Conservation (phyloP, 2,113 vertebrate species). For the Lasiurus cinereus region DNA sequence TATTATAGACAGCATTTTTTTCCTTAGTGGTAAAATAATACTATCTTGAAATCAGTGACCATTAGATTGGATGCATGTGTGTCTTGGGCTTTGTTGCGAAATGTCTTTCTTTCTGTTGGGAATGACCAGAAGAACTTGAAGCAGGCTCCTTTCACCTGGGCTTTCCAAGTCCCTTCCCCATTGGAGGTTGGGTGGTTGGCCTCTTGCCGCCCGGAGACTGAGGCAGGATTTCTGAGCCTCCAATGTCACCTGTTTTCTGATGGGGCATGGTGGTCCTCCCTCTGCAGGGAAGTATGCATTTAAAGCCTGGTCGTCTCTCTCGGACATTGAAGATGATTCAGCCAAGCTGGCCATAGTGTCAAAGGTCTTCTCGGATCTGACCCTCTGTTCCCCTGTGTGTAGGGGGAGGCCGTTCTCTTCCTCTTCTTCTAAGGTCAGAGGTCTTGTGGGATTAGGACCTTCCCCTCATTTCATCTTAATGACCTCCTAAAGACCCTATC, state of each 20-base stretch:
- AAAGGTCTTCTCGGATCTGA: neutral
- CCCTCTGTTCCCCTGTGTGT: neutral
- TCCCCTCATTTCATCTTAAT: neutral
- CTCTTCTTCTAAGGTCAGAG: neutral
- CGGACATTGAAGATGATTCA: neutral
- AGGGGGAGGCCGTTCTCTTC: neutral
- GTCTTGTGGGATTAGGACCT: neutral
- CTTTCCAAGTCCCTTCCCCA: neutral
- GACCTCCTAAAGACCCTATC: neutral
- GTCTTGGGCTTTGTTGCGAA: neutral
- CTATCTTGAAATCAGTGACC: neutral
- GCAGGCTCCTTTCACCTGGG: neutral
- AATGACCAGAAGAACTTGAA: neutral
- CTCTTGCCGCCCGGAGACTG: neutral
- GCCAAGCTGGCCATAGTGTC: neutral
- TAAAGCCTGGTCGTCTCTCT: neutral
- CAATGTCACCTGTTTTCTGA: neutral
- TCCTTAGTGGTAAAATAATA: neutral
- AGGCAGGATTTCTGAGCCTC: constrained; percentile 13
- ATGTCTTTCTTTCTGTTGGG: neutral
- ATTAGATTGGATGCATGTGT: neutral
- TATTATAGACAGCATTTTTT: neutral
- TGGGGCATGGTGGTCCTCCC: neutral
- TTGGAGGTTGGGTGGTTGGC: neutral
- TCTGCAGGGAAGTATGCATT: neutral